Conservation (phyloP, 1,140 invertebrate genomes). For the Harpegnathos saltator region DNA sequence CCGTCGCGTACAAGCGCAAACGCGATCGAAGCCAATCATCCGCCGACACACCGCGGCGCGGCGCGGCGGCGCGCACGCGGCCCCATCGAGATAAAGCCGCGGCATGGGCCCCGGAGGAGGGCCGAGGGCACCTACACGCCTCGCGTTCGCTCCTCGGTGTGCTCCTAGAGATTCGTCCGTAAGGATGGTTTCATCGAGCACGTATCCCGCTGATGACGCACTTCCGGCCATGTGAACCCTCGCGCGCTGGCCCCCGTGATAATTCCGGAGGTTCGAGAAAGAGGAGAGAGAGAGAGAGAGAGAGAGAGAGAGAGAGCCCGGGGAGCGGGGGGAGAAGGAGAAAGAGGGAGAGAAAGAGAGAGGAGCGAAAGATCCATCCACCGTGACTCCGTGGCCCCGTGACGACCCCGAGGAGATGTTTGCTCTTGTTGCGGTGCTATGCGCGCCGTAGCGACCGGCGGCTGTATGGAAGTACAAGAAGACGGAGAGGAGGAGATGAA, state of each 20-base stretch:
- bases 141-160: not conserved
- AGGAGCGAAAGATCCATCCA: slow-evolving; percentile 73
- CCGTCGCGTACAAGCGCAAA: slow-evolving; percentile 29
- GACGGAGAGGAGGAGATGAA: slow-evolving; percentile 49
- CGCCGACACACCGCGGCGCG: no score
- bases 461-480: slow-evolving; percentile 61
- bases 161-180: slow-evolving; percentile 55
- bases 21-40: slow-evolving; percentile 51
- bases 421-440: slow-evolving; percentile 81
- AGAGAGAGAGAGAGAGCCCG: slow-evolving; percentile 72
- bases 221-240: slow-evolving; percentile 80
- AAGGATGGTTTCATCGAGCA: slow-evolving; percentile 68
- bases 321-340: no score
- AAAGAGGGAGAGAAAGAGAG: slow-evolving; percentile 6
- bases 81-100: slow-evolving; percentile 59
- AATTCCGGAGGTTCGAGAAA: slow-evolving; percentile 79
- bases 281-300: slow-evolving; percentile 47
- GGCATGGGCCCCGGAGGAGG: slow-evolving; percentile 6
- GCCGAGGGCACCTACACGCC: slow-evolving; percentile 5
- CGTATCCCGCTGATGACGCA: slow-evolving; percentile 76
- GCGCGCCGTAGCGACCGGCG: slow-evolving; percentile 62
- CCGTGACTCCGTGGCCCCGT: slow-evolving; percentile 82
- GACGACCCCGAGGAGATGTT: slow-evolving; percentile 81
- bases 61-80: slow-evolving; percentile 39
- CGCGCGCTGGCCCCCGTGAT: slow-evolving; percentile 74